phyloP scores from a whole-genome alignment of 1,140 invertebrate species.

The Apis cerana region DNA sequence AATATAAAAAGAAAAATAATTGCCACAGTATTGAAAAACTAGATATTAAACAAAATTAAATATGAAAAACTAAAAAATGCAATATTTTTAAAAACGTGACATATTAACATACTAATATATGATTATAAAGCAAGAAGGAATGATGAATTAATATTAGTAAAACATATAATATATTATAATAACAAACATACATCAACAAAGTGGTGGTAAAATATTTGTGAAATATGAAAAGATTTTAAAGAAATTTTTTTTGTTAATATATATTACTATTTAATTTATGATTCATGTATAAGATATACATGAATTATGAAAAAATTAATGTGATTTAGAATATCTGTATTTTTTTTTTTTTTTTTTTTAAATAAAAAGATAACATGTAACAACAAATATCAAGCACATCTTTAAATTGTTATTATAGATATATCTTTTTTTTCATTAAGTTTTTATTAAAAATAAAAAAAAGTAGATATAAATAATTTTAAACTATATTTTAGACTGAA shows the following conservation, averaged over 20 bases:
- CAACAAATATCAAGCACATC: not conserved
- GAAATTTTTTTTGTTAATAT: not conserved
- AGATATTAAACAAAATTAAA: constrained; percentile 11
- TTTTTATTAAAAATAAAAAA: not conserved
- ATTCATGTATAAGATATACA: not conserved
- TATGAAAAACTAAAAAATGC: constrained; percentile 1
- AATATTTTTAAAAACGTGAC: constrained; percentile 17
- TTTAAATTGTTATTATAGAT: constrained; percentile 20
- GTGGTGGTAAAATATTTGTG: not conserved
- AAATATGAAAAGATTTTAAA: constrained; percentile 4
- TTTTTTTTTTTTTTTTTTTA: too few species aligned
- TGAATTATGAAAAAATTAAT: constrained; percentile 5
- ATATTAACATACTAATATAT: not conserved
- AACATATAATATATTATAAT: too few species aligned
- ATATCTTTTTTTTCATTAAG: not conserved
- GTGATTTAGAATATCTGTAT: constrained; percentile 7
- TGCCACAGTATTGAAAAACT: constrained; percentile 22
- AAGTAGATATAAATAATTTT: not conserved
- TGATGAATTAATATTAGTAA: too few species aligned
- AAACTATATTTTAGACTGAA: constrained; percentile 27
- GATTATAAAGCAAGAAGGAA: too few species aligned
- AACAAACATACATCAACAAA: too few species aligned
- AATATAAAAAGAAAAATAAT: constrained; percentile 6
- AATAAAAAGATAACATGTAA: not conserved
- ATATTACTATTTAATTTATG: constrained; percentile 6